Base-by-base conservation (phyloP, 53 echinoderm and acorn worm species). In the Glandiceps talaboti region DNA sequence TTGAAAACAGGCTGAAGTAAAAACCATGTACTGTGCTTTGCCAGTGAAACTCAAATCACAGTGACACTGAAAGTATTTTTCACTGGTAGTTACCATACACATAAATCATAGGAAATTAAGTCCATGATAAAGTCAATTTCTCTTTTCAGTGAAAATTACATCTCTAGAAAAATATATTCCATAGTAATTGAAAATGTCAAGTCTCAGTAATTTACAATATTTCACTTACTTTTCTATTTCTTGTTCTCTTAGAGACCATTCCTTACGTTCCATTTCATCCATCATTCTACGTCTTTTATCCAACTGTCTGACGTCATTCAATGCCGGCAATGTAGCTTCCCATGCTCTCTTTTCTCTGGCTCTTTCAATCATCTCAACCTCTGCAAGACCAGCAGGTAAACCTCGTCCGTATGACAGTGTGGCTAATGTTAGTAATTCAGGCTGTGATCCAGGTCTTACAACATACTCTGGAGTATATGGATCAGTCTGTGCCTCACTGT, bases 391-490 rank as follows among this genome's bases (percentile, higher is more conserved):
- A 14, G 93, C 97, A 32, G 97, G 97, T n/a, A 96, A 85, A 27
- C 97, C 97, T 77, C 85, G 97, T 28, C 92, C 96, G 33, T 84
- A 90, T 73, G 93, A 96, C 25, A 96, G 89, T 30, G 97, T 96
- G 30, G 97, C 97, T 76, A 96, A 73, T 20, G 97, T 96, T 29
- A 96, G 87, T 1, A 96, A 89, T 73, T 96, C 97, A 1, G 97
- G 97, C 80, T 96, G 97, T 29, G 97, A 96, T 74, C 97, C 97
- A 1, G 97, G 97, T 33, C 97, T 77, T 73, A 96, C 97, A 0
- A 96, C 97, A 74, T 96, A 96, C 78, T 95, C 96, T 1, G 97
- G 97, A 0, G 97, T 96, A 80, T 96, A 96, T 0, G 97, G 97
- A 73, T 96, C 97, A 1, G 97, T 96, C 75, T 96, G 97, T 1